These are phyloP conservation scores for Ambastaia sidthimunki DNA, from an alignment of 2,797 vertebrate species.

Conservation along the genomic window DNA sequence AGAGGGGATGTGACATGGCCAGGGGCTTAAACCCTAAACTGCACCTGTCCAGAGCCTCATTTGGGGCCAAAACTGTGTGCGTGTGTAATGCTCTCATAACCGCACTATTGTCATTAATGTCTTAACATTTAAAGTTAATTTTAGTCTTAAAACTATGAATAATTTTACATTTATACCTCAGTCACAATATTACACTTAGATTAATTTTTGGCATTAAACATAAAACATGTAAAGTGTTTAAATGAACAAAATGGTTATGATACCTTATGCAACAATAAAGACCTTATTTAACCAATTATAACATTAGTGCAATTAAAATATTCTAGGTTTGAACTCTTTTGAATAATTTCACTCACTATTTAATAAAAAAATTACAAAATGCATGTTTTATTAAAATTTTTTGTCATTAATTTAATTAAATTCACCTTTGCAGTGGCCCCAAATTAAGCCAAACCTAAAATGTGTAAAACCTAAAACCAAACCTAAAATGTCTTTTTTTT, in stretches of 20 bases:
- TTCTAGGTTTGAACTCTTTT: not conserved
- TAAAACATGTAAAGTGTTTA: not conserved
- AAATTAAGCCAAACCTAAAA: no score
- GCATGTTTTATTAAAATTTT: not conserved
- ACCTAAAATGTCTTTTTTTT: no score
- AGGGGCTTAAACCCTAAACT: constrained; percentile 31
- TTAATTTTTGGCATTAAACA: not conserved
- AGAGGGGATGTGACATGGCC: constrained; percentile 23
- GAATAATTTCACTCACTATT: not conserved
- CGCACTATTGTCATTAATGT: not conserved
- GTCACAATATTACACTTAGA: not conserved
- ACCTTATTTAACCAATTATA: not conserved
- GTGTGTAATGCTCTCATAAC: not conserved
- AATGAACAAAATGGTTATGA: not conserved
- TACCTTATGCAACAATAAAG: not conserved
- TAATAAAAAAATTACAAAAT: not conserved
- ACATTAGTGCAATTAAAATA: not conserved
- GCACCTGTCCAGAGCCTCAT: constrained; percentile 41
- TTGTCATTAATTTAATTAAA: not conserved
- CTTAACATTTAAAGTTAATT: not conserved
- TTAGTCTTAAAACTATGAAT: not conserved
- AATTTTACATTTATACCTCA: not conserved
- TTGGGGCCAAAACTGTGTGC: not conserved
- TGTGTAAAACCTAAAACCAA: no score
- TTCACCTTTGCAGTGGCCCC: not conserved